Percentiles rank a stretch among this genome's conserved stretches.
Conservation (phyloP, 1,140 invertebrate genomes). For the Drosophila lacteicornis region DNA sequence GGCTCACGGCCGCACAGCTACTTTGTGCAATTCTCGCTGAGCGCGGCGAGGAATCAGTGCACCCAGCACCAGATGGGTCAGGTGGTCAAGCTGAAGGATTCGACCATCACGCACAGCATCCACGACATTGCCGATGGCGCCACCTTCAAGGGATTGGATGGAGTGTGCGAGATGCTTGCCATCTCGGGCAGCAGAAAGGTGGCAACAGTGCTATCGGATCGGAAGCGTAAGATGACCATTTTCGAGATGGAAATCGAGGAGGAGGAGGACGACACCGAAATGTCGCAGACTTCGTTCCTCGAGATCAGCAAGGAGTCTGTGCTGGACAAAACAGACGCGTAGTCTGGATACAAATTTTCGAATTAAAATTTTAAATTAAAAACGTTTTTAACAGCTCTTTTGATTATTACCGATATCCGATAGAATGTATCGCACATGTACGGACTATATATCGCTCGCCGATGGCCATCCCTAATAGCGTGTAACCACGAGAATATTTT, state of each 20-base stretch:
- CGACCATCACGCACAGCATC: slow-evolving; percentile 85
- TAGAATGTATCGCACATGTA: not conserved
- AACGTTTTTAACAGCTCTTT: not conserved
- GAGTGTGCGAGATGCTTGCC: slow-evolving; percentile 90
- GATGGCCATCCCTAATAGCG: slow-evolving; percentile 27
- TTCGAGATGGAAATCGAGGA: slow-evolving; percentile 98
- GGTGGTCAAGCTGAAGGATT: slow-evolving; percentile 85
- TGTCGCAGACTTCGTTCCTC: slow-evolving; percentile 84
- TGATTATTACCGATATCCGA: slow-evolving; percentile 6
- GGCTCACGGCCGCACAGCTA: slow-evolving; percentile 86
- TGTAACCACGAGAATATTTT: slow-evolving; percentile 23
- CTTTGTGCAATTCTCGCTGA: slow-evolving; percentile 89
- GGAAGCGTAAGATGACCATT: slow-evolving; percentile 91
- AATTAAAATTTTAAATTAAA: not conserved
- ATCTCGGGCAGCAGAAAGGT: slow-evolving; percentile 96
- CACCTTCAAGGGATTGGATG: slow-evolving; percentile 88
- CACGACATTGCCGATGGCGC: slow-evolving; percentile 85
- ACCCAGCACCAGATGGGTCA: slow-evolving; percentile 79
- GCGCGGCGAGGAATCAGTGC: slow-evolving; percentile 83
- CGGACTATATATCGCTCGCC: too few relatives aligned
- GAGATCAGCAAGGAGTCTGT: slow-evolving; percentile 82
- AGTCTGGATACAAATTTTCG: not conserved
- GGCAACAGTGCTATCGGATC: slow-evolving; percentile 93
- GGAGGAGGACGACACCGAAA: slow-evolving; percentile 93
- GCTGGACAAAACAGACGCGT: slow-evolving; percentile 35